phyloP scores from a whole-genome alignment of 2,113 vertebrate species.

The Pyrgilauda ruficollis region DNA sequence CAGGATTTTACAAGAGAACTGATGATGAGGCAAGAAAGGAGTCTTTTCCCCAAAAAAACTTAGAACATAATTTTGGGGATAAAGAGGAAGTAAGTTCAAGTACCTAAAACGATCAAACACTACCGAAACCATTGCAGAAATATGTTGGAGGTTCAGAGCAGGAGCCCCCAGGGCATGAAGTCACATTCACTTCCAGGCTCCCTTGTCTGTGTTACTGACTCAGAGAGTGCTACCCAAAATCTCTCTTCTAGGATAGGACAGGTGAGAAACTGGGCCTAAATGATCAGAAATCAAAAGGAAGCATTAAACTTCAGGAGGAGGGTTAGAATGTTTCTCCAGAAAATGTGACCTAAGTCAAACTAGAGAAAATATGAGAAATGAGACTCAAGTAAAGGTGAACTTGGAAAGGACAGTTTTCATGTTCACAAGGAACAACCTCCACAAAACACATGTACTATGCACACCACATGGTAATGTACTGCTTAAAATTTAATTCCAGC shows the following conservation, averaged over 20 bases:
- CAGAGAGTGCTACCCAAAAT: neutral
- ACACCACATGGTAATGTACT: neutral
- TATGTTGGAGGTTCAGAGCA: neutral
- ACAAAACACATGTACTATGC: neutral
- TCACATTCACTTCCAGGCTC: neutral
- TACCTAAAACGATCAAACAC: neutral
- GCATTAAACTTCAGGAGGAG: neutral
- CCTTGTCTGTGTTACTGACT: neutral
- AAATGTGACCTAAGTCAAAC: neutral
- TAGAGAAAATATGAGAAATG: neutral
- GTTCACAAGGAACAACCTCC: neutral
- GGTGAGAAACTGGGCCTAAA: neutral
- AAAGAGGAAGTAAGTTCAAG: neutral
- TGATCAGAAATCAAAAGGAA: neutral
- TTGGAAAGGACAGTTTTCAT: neutral
- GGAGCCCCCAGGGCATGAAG: neutral
- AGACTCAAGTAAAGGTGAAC: neutral
- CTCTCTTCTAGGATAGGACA: neutral
- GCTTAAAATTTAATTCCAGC: neutral
- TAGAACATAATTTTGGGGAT: neutral
- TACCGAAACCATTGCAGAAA: neutral
- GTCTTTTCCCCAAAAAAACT: neutral
- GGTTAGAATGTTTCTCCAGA: neutral
- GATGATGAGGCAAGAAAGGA: neutral
- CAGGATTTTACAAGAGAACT: neutral